Base-by-base conservation (phyloP, 53 echinoderm and acorn worm species). In the Glandiceps talaboti region DNA sequence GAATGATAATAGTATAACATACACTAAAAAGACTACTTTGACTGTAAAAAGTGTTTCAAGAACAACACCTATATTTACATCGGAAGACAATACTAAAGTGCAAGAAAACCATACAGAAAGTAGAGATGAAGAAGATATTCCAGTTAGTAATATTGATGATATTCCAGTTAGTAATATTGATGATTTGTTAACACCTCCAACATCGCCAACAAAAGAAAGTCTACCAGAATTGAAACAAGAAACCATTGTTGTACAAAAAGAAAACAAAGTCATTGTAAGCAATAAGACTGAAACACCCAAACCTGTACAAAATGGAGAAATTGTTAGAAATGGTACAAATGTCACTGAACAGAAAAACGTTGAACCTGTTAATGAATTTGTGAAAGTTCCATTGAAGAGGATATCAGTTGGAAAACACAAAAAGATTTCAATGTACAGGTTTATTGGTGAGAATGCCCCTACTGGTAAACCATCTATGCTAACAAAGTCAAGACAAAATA, bases 391-490 rank as follows among this genome's bases (percentile, higher is more conserved):
- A 10, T 78, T 76, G 1, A 84, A 77, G 29, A 83, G 80, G 76
- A 78, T 76, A 28, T 33, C 86, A 28, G 33, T 87, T 28, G 85
- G 78, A 81, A 88, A 84, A 28, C 77, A 82, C 14, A 88, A 91
- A 33, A 89, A 80, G 85, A 82, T 74, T 31, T 32, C 74, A 29
- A 79, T 31, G 0, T 85, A 89, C 30, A 91, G 91, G 32, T 85
- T 91, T 77, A 84, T 94, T 12, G 99, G 97, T 1, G 87, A 81
- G 32, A 99, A 99, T 85, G 81, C 93, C 26, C 88, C 86, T 0
- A 77, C 91, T 73, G 88, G 86, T 31, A 89, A 86, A 27, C 91
- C 91, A 14, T 99, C 99, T 26, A 82, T 89, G 27, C 77, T 91
- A 26, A 89, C 83, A 1, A 31, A 31, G 32, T 74, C 79, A 33